Conservation (phyloP, 2,797 vertebrate species). For the Atherinosoma microstoma region DNA sequence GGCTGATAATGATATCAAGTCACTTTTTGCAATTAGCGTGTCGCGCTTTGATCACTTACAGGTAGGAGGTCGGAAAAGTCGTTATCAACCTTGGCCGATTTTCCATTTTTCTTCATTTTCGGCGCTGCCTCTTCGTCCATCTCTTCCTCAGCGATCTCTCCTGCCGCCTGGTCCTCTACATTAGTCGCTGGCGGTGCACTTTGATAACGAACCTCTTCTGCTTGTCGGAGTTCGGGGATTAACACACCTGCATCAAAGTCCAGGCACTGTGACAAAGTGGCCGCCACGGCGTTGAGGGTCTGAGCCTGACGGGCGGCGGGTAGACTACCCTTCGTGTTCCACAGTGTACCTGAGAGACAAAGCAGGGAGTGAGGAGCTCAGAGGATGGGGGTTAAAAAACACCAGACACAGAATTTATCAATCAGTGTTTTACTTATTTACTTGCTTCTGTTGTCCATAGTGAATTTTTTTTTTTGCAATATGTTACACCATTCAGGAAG, state of each 20-base stretch:
- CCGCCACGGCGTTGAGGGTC: conserved; percentile 86
- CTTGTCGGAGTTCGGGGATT: conserved; percentile 85
- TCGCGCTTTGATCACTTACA: conserved; percentile 78
- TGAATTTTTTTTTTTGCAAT: neutral
- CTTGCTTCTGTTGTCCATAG: neutral
- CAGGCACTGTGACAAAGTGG: conserved; percentile 88
- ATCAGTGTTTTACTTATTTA: neutral
- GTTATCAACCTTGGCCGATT: conserved; percentile 68
- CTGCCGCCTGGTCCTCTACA: conserved; percentile 37
- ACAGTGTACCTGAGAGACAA: conserved; percentile 86
- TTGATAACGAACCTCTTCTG: conserved; percentile 77
- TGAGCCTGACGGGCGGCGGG: conserved; percentile 88
- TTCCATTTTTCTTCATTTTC: conserved; percentile 74
- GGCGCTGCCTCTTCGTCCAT: conserved; percentile 80
- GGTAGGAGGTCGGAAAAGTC: conserved; percentile 92
- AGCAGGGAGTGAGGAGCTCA: neutral
- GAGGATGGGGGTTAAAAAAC: neutral
- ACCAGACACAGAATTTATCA: neutral
- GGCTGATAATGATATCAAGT: neutral
- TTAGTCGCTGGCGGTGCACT: conserved; percentile 47
- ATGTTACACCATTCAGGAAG: neutral
- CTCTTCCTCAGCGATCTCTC: conserved; percentile 46
- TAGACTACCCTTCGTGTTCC: conserved; percentile 92
- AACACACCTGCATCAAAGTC: conserved; percentile 83
- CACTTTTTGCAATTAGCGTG: neutral